Base-by-base conservation (phyloP, 2,797 vertebrate genomes). In the Sorex maritimensis region DNA sequence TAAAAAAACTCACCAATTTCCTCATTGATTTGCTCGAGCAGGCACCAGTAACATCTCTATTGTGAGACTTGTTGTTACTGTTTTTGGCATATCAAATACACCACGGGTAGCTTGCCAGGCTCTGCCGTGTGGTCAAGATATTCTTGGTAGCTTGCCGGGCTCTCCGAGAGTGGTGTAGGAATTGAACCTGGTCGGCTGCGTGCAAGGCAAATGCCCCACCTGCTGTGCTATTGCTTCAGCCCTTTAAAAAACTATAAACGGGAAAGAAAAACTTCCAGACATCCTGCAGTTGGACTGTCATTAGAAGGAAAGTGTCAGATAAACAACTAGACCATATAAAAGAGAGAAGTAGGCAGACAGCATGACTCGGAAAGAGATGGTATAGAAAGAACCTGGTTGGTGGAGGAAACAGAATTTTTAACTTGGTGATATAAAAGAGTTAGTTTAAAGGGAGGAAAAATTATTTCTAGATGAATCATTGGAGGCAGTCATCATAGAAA, bases 401-500 rank as follows among this genome's bases (percentile, higher is more conserved):
- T 67, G 65, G 24, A 12, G 28, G 26, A 28, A 67, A 28, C 24
- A 26, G 12, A 23, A 67, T 67, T 67, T 58, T 67, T 67, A 41
- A 61, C 61, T 41, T 82, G 65, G 2, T 83, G 26, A 78, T 78
- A 14, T 52, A 90, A 83, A 58, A 38, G 21, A 81, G 5, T 83
- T 61, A 55, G 52, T 17, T 92, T 86, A 88, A 12, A 86, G 65
- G 17, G 26, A 88, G 30, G 58, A 77, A 81, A 84, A 49, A 67
- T 24, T 12, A 44, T 92, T 71, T 92, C 71, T 82, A 63, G 11
- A 41, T 75, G 38, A 85, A 78, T 84, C 74, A 65, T 72, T 67
- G 89, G 44, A 26, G 23, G n/a, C 69, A 55, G 73, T 9, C 38
- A 17, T 90, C 24, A 30, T 28, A 17, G 38, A 23, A 14, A 69